Percentiles rank a stretch among this genome's conserved stretches.
Conservation (phyloP, 2,113 vertebrate species). For the Neolamprologus cancellatus region DNA sequence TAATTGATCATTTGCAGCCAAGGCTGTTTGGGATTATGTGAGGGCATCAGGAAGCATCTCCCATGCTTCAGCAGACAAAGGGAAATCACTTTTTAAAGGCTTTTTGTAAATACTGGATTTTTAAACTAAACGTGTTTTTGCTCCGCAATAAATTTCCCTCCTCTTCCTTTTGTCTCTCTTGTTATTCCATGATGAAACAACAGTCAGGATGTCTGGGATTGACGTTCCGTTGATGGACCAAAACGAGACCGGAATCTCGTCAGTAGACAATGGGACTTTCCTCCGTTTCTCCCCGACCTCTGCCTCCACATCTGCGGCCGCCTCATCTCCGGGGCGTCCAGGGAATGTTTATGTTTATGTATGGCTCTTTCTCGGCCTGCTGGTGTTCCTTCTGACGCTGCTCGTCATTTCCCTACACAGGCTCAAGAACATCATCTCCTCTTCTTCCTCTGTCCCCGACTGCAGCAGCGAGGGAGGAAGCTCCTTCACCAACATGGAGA, state of each 20-base stretch:
- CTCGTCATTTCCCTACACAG: conserved; percentile 91
- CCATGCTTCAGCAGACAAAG: background rate
- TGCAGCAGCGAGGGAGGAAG: conserved; percentile 87
- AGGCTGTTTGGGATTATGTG: background rate
- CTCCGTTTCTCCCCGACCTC: conserved; percentile 83
- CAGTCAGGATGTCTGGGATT: conserved; percentile 62
- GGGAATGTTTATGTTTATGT: conserved; percentile 90
- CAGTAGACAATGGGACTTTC: conserved; percentile 80
- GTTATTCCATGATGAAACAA: background rate
- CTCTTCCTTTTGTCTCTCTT: background rate
- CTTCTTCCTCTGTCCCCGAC: conserved; percentile 87
- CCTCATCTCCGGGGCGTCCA: conserved; percentile 65
- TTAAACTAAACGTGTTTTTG: background rate
- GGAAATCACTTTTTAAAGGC: background rate
- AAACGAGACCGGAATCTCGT: conserved; percentile 48
- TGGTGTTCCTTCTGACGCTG: conserved; percentile 88
- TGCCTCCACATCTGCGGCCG: conserved; percentile 79
- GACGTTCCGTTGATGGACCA: conserved; percentile 45
- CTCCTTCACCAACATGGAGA: conserved; percentile 96
- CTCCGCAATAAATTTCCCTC: background rate
- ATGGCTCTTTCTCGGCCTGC: conserved; percentile 91
- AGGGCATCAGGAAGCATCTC: background rate
- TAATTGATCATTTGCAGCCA: background rate
- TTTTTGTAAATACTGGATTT: background rate
- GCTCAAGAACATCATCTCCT: conserved; percentile 95